These are phyloP conservation scores for Bicyclus anynana DNA, from an alignment of 1,140 invertebrate genomes.

Conservation along the genomic window DNA sequence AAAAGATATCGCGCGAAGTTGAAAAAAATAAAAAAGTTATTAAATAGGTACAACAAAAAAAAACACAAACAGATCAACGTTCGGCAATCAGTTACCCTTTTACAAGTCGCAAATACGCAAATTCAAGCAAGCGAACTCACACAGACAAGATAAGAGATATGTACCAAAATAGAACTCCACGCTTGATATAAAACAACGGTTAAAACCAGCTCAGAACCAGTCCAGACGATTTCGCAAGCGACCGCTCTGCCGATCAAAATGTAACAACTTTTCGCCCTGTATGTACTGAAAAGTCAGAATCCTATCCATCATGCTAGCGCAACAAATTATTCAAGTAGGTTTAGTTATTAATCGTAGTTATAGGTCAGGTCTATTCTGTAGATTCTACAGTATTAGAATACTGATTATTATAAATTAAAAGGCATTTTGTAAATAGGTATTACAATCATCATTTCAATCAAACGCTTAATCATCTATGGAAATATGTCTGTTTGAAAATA, in stretches of 20 bases:
- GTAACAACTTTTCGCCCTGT: not conserved
- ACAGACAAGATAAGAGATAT: not conserved
- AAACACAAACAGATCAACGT: too few species aligned
- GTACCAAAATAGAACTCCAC: conserved; percentile 1
- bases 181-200: conserved; percentile 16
- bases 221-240: conserved; percentile 13
- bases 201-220: conserved; percentile 11
- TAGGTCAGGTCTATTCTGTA: too few species aligned
- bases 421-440: too few species aligned
- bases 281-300: not conserved
- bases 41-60: too few species aligned
- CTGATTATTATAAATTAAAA: too few species aligned
- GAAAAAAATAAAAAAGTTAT: too few species aligned
- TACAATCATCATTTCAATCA: too few species aligned
- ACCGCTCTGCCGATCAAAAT: conserved; percentile 1
- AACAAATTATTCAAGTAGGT: not conserved
- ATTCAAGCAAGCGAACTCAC: not conserved
- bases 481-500: not conserved
- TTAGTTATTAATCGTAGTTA: too few species aligned
- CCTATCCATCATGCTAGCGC: not conserved
- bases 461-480: not conserved
- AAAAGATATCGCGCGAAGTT: too few species aligned
- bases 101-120: not conserved
- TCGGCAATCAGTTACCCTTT: too few species aligned
- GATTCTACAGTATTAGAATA: too few species aligned